Percentiles rank a stretch among this genome's conserved stretches.
Evolutionary conservation across 2,113 vertebrate species (phyloP).

Genomic region (Gymnocephalus cernua): DNA sequence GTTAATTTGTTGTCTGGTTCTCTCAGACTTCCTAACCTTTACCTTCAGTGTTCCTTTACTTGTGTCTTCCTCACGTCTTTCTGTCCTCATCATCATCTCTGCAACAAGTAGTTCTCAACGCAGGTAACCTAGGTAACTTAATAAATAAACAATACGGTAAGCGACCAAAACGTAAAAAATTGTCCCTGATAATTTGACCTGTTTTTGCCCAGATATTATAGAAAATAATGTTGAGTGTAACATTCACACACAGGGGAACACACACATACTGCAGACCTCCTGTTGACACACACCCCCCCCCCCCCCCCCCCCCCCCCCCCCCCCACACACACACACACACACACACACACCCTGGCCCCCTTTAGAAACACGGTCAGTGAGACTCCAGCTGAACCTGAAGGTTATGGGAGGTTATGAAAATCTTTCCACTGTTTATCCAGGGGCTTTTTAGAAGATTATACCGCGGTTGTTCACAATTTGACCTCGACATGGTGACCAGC

Average conservation of each 20-base stretch:
- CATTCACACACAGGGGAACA: background rate
- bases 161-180: background rate
- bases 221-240: background rate
- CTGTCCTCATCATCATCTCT: background rate
- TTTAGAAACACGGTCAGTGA: conserved; percentile 41
- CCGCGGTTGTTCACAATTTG: conserved; percentile 69
- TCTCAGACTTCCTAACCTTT: background rate
- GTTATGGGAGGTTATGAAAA: conserved; percentile 75
- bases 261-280: conserved; percentile 31
- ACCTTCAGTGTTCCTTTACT: background rate
- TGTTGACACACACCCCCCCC: no score
- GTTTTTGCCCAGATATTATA: background rate
- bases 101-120: background rate
- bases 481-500: conserved; percentile 66
- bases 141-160: background rate
- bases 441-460: conserved; percentile 70
- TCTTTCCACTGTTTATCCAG: conserved; percentile 73
- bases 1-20: background rate
- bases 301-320: no score
- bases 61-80: background rate
- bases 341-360: conserved; percentile 16
- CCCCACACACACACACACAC: background rate
- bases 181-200: background rate
- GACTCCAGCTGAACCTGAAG: conserved; percentile 71
- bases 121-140: background rate